Conservation (phyloP, 2,113 vertebrate genomes). For the Heterotilapia buettikoferi region DNA sequence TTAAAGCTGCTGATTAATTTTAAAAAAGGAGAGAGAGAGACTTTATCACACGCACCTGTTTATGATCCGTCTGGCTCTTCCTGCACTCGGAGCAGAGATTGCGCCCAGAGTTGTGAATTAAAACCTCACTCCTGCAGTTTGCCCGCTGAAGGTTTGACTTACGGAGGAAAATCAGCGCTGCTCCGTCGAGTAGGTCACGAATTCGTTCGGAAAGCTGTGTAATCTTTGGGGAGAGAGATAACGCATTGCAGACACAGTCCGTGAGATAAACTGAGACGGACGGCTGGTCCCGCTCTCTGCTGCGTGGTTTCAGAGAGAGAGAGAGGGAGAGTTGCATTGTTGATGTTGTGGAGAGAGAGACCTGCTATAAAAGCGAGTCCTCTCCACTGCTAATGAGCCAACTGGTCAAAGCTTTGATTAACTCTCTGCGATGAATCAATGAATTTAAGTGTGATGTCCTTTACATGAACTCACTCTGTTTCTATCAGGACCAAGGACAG, state of each 20-base stretch:
- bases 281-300: background rate
- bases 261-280: background rate
- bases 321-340: background rate
- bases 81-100: background rate
- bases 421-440: background rate
- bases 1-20: background rate
- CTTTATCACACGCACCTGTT: background rate
- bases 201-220: background rate
- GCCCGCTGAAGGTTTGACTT: background rate
- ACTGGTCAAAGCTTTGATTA: background rate
- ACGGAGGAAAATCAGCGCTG: background rate
- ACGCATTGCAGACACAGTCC: background rate
- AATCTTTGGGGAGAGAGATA: background rate
- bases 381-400: background rate
- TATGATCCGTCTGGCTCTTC: background rate
- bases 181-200: background rate
- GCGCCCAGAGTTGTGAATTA: background rate
- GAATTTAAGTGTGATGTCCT: background rate
- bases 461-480: background rate
- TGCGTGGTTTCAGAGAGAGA: background rate
- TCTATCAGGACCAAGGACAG: slow-evolving; percentile 31
- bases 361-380: background rate
- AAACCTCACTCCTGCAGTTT: background rate
- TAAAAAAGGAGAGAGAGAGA: background rate
- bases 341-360: background rate